Base-by-base conservation (phyloP, 1,140 invertebrate genomes). In the Epicauta chinensis region DNA sequence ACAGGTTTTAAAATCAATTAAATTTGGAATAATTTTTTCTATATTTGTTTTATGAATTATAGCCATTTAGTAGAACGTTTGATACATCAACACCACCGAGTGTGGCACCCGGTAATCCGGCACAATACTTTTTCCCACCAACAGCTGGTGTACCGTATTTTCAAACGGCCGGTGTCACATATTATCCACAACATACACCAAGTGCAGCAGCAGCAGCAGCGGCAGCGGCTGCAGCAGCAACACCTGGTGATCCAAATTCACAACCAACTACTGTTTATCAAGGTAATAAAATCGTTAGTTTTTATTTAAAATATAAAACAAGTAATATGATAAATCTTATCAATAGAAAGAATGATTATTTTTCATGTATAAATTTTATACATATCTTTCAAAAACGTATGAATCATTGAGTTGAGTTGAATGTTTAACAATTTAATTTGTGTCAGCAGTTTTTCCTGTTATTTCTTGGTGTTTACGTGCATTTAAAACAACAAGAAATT, bases 1-100 rank as follows among this genome's bases (percentile, higher is more conserved):
- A 71, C 88, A 91, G 75, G 82, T 83, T 34, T 30, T 30, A 10
- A 30, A 30, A 5, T 5, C 10, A 34, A n/a, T 34, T 34, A 9
- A 3, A 34, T 34, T n/a, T 34, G 10, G 6, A 34, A 30, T 30
- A 30, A 30, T 30, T 34, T 34, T 12, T 3, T n/a, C 12, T 34
- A 12, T 16, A 17, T 47, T 38, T 47, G 13, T 16, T 45, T 51
- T n/a, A n/a, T n/a, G n/a, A n/a, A n/a, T 43, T 51, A 14, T 44
- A 65, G 64, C 64, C 64, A 14, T 68, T 65, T 34, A 66, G 55
- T 51, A 42, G 63, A 38, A 53, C 60, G 4, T 66, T 65, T 35
- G 65, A 65, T 42, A 62, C 56, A 12, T 56, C 59, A 7, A 60
- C 55, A 54, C 61, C 55, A 7, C 60, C 56, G 37, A 52, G 51